Percentiles rank a stretch among this genome's conserved stretches.
Evolutionary conservation across 2,888 invertebrate species (phyloP).

Genomic region (Xiphydria camelus): DNA sequence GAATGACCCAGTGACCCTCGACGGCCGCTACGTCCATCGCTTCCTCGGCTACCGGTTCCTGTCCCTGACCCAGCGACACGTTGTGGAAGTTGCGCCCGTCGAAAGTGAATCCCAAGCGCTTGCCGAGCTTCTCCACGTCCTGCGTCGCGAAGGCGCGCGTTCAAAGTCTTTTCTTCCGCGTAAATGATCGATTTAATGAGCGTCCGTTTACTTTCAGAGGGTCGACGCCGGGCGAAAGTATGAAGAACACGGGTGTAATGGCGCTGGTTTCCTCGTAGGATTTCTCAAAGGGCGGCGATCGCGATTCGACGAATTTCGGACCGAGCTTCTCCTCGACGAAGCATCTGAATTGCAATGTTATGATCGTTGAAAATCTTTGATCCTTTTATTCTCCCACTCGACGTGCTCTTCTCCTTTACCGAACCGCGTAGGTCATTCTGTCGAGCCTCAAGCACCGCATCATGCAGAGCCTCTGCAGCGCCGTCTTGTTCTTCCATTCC

Average conservation of each 20-base stretch:
- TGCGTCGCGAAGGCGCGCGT: too few relatives aligned
- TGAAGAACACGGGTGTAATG: conserved; percentile 89
- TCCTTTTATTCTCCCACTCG: too few relatives aligned
- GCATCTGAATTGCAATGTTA: conserved; percentile 58
- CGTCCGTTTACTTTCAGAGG: conserved; percentile 77
- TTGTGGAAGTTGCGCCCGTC: conserved; percentile 88
- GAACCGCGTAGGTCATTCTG: conserved; percentile 90
- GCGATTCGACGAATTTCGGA: conserved; percentile 76
- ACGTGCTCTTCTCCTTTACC: conserved; percentile 62
- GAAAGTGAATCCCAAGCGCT: conserved; percentile 75
- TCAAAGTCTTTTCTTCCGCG: too few relatives aligned
- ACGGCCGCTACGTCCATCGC: conserved; percentile 76
- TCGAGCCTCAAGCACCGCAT: conserved; percentile 90
- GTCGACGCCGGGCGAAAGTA: conserved; percentile 92
- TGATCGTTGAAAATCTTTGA: conserved; percentile 3
- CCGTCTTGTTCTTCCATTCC: conserved; percentile 91
- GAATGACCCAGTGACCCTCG: conserved; percentile 87
- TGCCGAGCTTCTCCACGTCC: conserved; percentile 88
- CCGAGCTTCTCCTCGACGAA: conserved; percentile 92
- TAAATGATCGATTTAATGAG: too few relatives aligned
- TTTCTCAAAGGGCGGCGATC: conserved; percentile 79
- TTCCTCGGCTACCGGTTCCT: conserved; percentile 88
- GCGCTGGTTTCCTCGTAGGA: conserved; percentile 85
- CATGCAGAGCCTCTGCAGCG: conserved; percentile 86
- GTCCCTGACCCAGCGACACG: conserved; percentile 92